Evolutionary conservation across 1,140 invertebrate species (phyloP).

Genomic region (Cylas formicarius): DNA sequence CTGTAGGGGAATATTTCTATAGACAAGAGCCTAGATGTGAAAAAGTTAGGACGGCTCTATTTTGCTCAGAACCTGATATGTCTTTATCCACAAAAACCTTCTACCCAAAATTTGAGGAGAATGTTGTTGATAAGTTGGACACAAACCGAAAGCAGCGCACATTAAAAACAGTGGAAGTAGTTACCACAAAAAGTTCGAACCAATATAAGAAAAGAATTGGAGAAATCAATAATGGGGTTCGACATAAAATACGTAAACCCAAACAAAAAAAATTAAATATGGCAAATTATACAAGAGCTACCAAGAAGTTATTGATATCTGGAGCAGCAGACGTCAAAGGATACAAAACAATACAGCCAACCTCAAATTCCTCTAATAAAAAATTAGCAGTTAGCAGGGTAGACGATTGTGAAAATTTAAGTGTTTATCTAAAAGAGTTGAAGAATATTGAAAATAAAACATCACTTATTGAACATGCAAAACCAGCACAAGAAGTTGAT

Average conservation of each 20-base stretch:
- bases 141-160: slow-evolving; percentile 9
- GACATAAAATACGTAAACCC: slow-evolving; percentile 49
- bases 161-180: slow-evolving; percentile 12
- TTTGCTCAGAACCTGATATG: slow-evolving; percentile 23
- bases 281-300: slow-evolving; percentile 26
- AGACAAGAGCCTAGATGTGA: slow-evolving; percentile 33
- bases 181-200: background rate
- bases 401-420: too few species aligned
- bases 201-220: slow-evolving; percentile 34
- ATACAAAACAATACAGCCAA: too few species aligned
- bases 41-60: slow-evolving; percentile 37
- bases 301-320: slow-evolving; percentile 33
- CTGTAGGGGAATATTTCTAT: slow-evolving; percentile 21
- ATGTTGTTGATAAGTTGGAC: slow-evolving; percentile 22
- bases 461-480: too few species aligned
- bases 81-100: slow-evolving; percentile 48
- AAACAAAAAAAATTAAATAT: slow-evolving; percentile 41
- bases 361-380: too few species aligned
- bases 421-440: too few species aligned
- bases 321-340: too few species aligned
- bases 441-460: too few species aligned
- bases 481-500: too few species aligned
- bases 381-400: too few species aligned
- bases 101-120: slow-evolving; percentile 43
- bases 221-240: slow-evolving; percentile 50